Conservation (phyloP, 2,113 vertebrate genomes). For the Cyprinodon brontotheroides region DNA sequence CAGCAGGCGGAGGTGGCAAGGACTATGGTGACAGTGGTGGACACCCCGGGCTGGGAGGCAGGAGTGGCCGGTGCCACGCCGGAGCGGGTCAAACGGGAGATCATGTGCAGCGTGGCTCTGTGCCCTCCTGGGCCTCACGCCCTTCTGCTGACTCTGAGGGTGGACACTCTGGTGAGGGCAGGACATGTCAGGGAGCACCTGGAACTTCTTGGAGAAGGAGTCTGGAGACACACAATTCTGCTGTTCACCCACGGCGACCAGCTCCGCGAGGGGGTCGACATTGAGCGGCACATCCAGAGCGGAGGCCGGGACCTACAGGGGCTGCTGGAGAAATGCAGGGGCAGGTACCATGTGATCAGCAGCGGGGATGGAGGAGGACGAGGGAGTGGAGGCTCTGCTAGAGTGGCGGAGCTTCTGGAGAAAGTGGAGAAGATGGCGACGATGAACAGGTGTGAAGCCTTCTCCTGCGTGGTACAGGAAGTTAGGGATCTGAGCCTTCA, state of each 20-base stretch:
- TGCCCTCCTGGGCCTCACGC: constrained; percentile 79
- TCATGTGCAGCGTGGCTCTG: constrained; percentile 57
- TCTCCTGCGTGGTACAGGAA: constrained; percentile 71
- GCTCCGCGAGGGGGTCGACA: constrained; percentile 74
- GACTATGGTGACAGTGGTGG: constrained; percentile 75
- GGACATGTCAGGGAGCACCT: constrained; percentile 71
- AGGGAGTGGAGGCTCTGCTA: not conserved
- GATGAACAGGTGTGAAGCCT: constrained; percentile 74
- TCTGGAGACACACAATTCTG: constrained; percentile 73
- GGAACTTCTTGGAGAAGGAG: constrained; percentile 72
- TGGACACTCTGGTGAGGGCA: constrained; percentile 66
- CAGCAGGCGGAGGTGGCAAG: constrained; percentile 68
- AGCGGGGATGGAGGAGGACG: constrained; percentile 34
- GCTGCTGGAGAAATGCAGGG: constrained; percentile 74
- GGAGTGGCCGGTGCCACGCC: constrained; percentile 66
- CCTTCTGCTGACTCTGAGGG: constrained; percentile 69
- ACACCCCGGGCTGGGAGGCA: constrained; percentile 77
- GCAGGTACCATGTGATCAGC: constrained; percentile 72
- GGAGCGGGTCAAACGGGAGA: constrained; percentile 75
- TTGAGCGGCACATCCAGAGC: constrained; percentile 73
- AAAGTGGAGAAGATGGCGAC: constrained; percentile 77
- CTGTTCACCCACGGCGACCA: constrained; percentile 79
- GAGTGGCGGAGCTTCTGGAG: constrained; percentile 70
- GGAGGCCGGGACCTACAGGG: constrained; percentile 70
- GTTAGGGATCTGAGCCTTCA: constrained; percentile 68